Evolutionary conservation across 2,797 vertebrate genomes (phyloP), one percentile per base, ranked within the genome.

Genomic region (Hemibagrus guttatus): DNA sequence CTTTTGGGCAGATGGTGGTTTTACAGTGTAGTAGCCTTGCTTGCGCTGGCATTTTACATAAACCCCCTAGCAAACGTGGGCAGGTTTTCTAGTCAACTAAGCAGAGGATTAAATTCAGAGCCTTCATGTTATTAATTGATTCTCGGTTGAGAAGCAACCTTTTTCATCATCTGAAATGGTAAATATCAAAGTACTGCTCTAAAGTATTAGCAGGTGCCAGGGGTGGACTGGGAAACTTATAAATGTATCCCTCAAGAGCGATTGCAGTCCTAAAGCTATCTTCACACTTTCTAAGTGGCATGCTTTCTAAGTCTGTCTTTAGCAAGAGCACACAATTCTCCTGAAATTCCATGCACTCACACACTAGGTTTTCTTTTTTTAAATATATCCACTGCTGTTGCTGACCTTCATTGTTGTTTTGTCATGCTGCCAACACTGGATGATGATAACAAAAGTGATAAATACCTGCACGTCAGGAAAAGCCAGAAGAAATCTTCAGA

Each of bases 1-100:
- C 72, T 84, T 84, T 46, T 35, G 64, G 79, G n/a, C 83, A 89
- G 76, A 76, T 83, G 84, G 63, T 64, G 80, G 76, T 87, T 87
- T 87, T 81, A 81, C 35, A 63, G 17, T n/a, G 58, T 39, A 81
- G 58, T 63, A 81, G 58, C 23, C 23, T 81, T 46, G 35, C 78
- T 81, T 81, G 23, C 2, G 14, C 35, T 63, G 58, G 58, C 78
- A 81, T 81, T 81, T 63, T 81, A 46, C n/a, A n/a, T 46, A 46
- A 63, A 63, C 35, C 17, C 6, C 46, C 39, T 26, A 81, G 9
- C 63, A 86, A 84, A 58, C 56, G 56, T 63, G 35, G 78, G 69
- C 66, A 69, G n/a, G 72, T 79, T 72, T 84, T 71, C 56, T 87
- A 59, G 66, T 84, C 64, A 80, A 28, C 49, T 69, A 52, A 79